Conservation (phyloP, 2,797 vertebrate species). For the Bryconaethiops microstoma region DNA sequence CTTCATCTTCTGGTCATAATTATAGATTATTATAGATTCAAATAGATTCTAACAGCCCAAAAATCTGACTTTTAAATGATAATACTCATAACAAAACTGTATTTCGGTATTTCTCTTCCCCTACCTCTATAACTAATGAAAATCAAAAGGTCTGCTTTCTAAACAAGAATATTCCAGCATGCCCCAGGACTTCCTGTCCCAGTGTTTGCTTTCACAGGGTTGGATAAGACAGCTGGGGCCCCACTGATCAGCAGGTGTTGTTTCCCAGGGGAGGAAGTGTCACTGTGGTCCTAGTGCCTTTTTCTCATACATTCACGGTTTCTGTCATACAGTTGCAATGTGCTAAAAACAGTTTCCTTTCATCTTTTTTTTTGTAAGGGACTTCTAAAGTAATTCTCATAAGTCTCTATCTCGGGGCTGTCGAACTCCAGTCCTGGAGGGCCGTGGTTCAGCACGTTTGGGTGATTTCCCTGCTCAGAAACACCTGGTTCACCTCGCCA, state of each 20-base stretch:
- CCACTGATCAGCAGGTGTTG: background rate
- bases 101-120: background rate
- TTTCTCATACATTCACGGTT: background rate
- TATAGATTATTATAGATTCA: too few species aligned
- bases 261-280: background rate
- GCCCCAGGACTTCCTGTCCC: background rate
- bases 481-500: too few species aligned
- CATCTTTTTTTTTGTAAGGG: background rate
- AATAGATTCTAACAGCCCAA: too few species aligned
- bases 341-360: background rate
- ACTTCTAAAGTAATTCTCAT: too few species aligned
- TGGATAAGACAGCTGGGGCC: background rate
- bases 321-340: background rate
- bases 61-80: too few species aligned
- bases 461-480: too few species aligned
- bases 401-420: background rate
- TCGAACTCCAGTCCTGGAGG: too few species aligned
- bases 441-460: too few species aligned
- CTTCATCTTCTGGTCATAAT: too few species aligned
- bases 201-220: background rate
- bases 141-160: background rate
- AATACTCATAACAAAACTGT: background rate
- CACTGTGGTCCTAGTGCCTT: background rate
- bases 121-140: background rate
- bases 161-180: background rate